A percentile compares a stretch with the other conserved stretches of the same genome.
These are phyloP conservation scores for Zootoca vivipara DNA, from an alignment of 2,113 vertebrate species.

Conservation along the genomic window DNA sequence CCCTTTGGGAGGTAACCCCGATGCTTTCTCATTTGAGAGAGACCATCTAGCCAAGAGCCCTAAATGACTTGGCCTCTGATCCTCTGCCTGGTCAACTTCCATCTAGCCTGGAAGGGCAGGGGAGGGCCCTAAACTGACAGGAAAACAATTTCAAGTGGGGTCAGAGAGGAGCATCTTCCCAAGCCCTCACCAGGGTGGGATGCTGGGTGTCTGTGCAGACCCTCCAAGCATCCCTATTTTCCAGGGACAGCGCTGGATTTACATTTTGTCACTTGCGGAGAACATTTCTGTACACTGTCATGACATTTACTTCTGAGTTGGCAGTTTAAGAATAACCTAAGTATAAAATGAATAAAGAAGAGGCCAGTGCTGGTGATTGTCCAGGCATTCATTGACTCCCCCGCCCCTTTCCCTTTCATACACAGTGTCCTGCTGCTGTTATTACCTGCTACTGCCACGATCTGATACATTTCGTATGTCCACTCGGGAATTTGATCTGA, in stretches of 20 bases:
- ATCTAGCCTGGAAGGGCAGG: not conserved
- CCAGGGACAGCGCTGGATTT: too few relatives aligned
- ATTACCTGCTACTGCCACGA: too few relatives aligned
- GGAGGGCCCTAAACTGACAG: not conserved
- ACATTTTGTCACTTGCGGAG: too few relatives aligned
- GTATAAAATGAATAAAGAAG: too few relatives aligned
- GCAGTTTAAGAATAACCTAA: too few relatives aligned
- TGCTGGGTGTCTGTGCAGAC: too few relatives aligned
- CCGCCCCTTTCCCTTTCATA: not conserved
- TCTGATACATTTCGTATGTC: not conserved
- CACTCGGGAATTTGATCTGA: not conserved
- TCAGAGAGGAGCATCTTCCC: too few relatives aligned
- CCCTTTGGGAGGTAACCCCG: not conserved
- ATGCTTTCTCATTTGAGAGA: conserved; percentile 45
- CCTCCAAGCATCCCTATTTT: too few relatives aligned
- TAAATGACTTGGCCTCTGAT: not conserved
- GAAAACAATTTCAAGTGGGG: not conserved
- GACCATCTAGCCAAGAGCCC: not conserved
- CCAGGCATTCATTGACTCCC: not conserved
- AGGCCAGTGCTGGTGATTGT: not conserved
- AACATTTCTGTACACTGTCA: too few relatives aligned
- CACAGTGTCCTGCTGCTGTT: not conserved
- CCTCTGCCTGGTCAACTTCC: not conserved
- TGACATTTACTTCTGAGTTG: too few relatives aligned
- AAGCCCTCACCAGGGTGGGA: too few relatives aligned